phyloP scores from a whole-genome alignment of 2,888 invertebrate species.

The Meteorus cinctellus region DNA sequence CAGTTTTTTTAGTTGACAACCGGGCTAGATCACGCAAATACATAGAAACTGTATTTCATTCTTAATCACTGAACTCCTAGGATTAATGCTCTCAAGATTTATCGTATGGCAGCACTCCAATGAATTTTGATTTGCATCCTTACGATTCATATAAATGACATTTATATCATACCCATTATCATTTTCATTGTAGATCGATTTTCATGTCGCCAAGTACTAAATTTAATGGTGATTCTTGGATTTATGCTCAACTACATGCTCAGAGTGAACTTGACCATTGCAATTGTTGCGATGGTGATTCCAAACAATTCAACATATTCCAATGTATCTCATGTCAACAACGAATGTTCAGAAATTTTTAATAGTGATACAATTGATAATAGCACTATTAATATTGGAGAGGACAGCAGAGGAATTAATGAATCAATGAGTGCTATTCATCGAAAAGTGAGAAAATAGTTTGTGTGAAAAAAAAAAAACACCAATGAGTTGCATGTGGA shows the following conservation, averaged over 20 bases:
- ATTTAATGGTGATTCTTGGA: constrained; percentile 89
- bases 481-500: background rate
- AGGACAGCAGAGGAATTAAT: constrained; percentile 39
- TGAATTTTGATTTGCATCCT: background rate
- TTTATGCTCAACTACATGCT: constrained; percentile 94
- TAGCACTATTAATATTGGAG: constrained; percentile 21
- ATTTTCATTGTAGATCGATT: constrained; percentile 77
- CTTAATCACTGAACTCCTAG: background rate
- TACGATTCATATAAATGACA: too few species aligned
- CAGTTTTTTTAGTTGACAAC: background rate
- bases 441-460: constrained; percentile 11
- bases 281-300: constrained; percentile 87
- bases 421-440: background rate
- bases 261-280: constrained; percentile 89
- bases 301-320: constrained; percentile 61
- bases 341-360: constrained; percentile 29
- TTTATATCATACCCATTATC: too few species aligned
- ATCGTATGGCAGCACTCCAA: background rate
- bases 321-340: constrained; percentile 37
- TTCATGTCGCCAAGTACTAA: constrained; percentile 87
- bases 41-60: background rate
- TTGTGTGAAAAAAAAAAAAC: background rate
- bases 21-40: background rate
- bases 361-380: background rate
- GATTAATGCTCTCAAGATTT: background rate